phyloP scores from a whole-genome alignment of 92 coral and sea anemone species.

The Porites cylindrica region DNA sequence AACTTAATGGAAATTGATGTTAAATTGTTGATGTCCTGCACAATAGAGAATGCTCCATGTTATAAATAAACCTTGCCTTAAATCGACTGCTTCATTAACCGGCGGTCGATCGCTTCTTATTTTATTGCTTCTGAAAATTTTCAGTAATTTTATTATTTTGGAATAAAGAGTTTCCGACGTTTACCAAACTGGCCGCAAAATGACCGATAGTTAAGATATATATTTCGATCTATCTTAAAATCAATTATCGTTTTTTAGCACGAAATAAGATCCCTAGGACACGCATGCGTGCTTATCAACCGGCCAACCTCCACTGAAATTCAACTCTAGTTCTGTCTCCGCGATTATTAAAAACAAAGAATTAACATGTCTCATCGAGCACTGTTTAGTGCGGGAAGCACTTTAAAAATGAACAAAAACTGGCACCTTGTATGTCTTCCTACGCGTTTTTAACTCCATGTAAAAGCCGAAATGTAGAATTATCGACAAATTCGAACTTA shows the following conservation, averaged over 20 bases:
- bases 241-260: constrained; percentile 3
- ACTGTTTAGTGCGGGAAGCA: background rate
- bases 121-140: background rate
- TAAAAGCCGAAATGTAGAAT: background rate
- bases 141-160: background rate
- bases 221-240: constrained; percentile 11
- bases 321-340: background rate
- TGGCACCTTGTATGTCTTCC: background rate
- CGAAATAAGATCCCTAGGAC: no score
- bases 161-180: background rate
- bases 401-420: background rate
- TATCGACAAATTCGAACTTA: background rate
- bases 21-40: constrained; percentile 7
- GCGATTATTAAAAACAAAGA: background rate
- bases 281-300: constrained; percentile 20
- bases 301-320: background rate
- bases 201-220: constrained; percentile 5
- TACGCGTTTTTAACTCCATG: background rate
- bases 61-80: background rate
- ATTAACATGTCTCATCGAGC: background rate
- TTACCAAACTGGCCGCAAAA: constrained; percentile 8
- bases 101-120: constrained; percentile 12
- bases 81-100: background rate
- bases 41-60: background rate
- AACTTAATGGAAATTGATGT: constrained; percentile 34